Evolutionary conservation across 2,888 invertebrate species (phyloP).

Genomic region (Ypsolopha sequella): DNA sequence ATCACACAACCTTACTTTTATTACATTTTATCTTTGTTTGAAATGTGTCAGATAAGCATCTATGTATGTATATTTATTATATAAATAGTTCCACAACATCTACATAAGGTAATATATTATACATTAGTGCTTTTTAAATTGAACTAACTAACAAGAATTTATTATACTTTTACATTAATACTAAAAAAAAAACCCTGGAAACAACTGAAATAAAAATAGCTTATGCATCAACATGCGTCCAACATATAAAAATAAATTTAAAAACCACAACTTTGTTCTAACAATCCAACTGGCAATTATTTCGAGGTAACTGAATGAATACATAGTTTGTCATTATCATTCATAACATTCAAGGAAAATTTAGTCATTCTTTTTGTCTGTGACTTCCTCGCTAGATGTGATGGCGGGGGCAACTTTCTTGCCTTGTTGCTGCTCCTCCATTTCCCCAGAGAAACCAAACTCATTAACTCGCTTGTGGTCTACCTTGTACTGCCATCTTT

Average conservation of each 20-base stretch:
- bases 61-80: background rate
- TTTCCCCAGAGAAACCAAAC: slow-evolving; percentile 97
- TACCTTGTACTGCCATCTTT: slow-evolving; percentile 98
- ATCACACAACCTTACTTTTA: slow-evolving; percentile 3
- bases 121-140: background rate
- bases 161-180: background rate
- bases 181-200: background rate
- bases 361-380: slow-evolving; percentile 63
- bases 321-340: no score
- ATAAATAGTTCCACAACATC: background rate
- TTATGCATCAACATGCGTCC: background rate
- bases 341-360: background rate
- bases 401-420: slow-evolving; percentile 44
- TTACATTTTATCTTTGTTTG: background rate
- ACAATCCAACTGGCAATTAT: background rate
- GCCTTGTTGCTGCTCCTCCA: slow-evolving; percentile 72
- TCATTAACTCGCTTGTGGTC: slow-evolving; percentile 96
- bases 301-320: background rate
- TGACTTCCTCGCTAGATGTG: slow-evolving; percentile 30
- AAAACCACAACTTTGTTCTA: background rate
- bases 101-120: background rate
- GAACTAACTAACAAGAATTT: background rate
- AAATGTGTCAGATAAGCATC: background rate
- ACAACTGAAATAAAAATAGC: background rate
- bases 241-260: background rate